Base-by-base conservation (phyloP, 2,113 vertebrate genomes). In the Canis aureus region DNA sequence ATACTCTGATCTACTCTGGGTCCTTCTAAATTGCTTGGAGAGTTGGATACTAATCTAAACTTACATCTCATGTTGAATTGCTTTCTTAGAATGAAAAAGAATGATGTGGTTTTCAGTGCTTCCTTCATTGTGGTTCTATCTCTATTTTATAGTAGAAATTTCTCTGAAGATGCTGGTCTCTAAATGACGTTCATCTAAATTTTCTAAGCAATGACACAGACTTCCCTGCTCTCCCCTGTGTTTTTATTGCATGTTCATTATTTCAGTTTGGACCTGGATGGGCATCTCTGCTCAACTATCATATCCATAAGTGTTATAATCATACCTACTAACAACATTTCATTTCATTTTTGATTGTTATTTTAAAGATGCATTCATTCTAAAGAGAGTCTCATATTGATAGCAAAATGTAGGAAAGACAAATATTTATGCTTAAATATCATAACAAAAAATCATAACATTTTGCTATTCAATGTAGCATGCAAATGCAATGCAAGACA, bases 51-150 rank as follows among this genome's bases (percentile, higher is more conserved):
- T 73, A 90, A 82, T 79, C 5, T 38, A 84, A 79, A 60, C 2
- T 83, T 27, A 4, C 53, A 95, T 64, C 3, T 85, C 16, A 86
- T 2, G 51, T 8, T 79, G 4, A 95, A 94, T 91, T 15, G 80
- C 19, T 89, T 92, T 80, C 22, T 83, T 49, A 74, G n/a, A 96
- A 88, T 62, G 20, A 84, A 67, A 91, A 88, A 35, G 2, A 73
- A 74, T 43, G 43, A 66, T 25, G 83, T 3, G 32, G 6, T 78
- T 86, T 57, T 79, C 29, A 92, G 2, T 13, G 4, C 7, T 66
- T 60, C 5, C 20, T 89, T 85, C 29, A 38, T 53, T 81, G 43
- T n/a, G 22, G 5, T 20, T 94, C 35, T 4, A 59, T 20, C 59
- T 76, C 8, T 13, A 35, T 69, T 89, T 91, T 71, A 43, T 51